A percentile compares a stretch with the other conserved stretches of the same genome.
phyloP scores from a whole-genome alignment of 2,113 vertebrate genomes.

The Chaetodon auriga region DNA sequence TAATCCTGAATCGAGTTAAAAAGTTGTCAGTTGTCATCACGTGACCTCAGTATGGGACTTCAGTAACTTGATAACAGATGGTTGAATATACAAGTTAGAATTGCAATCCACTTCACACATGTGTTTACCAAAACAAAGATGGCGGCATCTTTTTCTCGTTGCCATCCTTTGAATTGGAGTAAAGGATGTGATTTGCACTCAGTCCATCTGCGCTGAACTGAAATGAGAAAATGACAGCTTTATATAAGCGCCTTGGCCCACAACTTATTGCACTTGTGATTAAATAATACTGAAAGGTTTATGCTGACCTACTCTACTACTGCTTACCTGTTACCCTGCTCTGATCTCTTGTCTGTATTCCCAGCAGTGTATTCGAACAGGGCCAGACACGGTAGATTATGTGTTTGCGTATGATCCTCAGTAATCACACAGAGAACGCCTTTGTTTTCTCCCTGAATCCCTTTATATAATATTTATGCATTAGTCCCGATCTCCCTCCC shows the following conservation, averaged over 20 bases:
- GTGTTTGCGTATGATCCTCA: constrained; percentile 43
- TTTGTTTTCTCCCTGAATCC: constrained; percentile 61
- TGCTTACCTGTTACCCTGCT: constrained; percentile 15
- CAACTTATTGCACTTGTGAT: neutral
- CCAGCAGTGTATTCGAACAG: constrained; percentile 30
- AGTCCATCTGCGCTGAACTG: neutral
- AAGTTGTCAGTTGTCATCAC: neutral
- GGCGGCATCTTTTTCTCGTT: too few species aligned
- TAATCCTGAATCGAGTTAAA: neutral
- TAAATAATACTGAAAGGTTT: neutral
- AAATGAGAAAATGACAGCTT: neutral
- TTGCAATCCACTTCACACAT: neutral
- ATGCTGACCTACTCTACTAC: constrained; percentile 6
- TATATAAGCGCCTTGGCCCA: neutral
- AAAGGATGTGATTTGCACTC: neutral
- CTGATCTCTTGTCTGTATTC: constrained; percentile 46
- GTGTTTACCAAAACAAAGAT: neutral
- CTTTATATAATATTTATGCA: constrained; percentile 65
- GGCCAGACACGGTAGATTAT: constrained; percentile 39
- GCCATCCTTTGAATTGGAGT: neutral
- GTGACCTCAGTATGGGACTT: neutral
- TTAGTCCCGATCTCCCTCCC: constrained; percentile 35
- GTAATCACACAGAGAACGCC: constrained; percentile 51
- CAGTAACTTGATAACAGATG: neutral
- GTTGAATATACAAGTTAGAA: neutral